A percentile compares a stretch with the other conserved stretches of the same genome.
phyloP scores from a whole-genome alignment of 2,888 invertebrate genomes.

The Liopterus haemorrhoidalis region DNA sequence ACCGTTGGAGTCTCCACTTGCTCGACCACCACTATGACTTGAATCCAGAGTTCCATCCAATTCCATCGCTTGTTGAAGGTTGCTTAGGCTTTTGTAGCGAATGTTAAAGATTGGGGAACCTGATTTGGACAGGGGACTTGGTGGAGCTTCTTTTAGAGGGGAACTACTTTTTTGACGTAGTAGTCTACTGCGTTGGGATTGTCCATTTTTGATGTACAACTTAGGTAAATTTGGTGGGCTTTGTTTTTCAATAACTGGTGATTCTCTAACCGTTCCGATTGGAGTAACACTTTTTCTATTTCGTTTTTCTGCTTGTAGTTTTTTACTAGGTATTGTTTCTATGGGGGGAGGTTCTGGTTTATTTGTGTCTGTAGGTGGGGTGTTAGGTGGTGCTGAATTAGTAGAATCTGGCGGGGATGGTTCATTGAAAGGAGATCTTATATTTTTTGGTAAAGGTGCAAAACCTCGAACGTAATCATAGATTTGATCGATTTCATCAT shows the following conservation, averaged over 20 bases:
- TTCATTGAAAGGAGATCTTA: constrained; percentile 59
- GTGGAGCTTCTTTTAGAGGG: constrained; percentile 63
- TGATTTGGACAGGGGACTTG: constrained; percentile 61
- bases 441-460: constrained; percentile 80
- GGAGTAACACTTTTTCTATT: constrained; percentile 61
- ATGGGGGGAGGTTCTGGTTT: constrained; percentile 88
- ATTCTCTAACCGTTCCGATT: constrained; percentile 49
- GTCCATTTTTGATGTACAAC: constrained; percentile 73
- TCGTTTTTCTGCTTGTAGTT: constrained; percentile 66
- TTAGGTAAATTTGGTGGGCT: constrained; percentile 61
- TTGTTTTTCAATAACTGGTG: constrained; percentile 52
- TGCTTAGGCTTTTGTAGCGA: constrained; percentile 63
- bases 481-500: constrained; percentile 94
- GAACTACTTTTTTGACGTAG: constrained; percentile 67
- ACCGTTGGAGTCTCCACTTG: constrained; percentile 73
- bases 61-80: constrained; percentile 68
- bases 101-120: constrained; percentile 74
- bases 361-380: constrained; percentile 41
- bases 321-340: constrained; percentile 84
- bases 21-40: constrained; percentile 80
- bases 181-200: constrained; percentile 58
- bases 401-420: constrained; percentile 48
- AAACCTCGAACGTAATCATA: constrained; percentile 93
- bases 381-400: constrained; percentile 43
- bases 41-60: constrained; percentile 76